Conservation (phyloP, 2,797 vertebrate species). For the Salarias fasciatus region DNA sequence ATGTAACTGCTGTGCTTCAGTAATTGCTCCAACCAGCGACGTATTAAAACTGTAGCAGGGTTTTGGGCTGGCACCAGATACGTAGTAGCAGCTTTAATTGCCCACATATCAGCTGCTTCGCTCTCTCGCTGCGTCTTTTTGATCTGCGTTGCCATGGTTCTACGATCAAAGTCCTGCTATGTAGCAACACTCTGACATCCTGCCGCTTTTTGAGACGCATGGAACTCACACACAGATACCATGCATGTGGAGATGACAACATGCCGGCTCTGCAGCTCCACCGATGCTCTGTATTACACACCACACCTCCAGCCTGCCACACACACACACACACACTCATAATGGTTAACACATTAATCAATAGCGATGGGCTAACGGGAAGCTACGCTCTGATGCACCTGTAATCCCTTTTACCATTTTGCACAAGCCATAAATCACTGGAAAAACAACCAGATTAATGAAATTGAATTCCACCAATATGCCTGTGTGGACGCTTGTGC, state of each 20-base stretch:
- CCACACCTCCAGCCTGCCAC: conserved; percentile 44
- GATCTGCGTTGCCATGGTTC: conserved; percentile 76
- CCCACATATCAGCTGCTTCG: conserved; percentile 66
- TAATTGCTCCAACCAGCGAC: background rate
- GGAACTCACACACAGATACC: conserved; percentile 18
- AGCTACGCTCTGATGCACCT: conserved; percentile 71
- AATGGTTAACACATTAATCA: conserved; percentile 66
- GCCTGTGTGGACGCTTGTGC: conserved; percentile 1
- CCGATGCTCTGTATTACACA: conserved; percentile 40
- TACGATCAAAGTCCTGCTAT: conserved; percentile 59
- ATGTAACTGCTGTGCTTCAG: background rate
- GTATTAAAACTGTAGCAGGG: conserved; percentile 11
- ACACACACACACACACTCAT: conserved; percentile 15
- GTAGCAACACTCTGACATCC: conserved; percentile 25
- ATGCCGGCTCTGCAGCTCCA: conserved; percentile 29
- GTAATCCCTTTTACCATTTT: conserved; percentile 64
- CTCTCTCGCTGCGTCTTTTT: conserved; percentile 29
- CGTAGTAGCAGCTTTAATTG: conserved; percentile 60
- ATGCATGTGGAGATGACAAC: conserved; percentile 28
- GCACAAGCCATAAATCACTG: conserved; percentile 67
- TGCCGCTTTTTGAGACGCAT: conserved; percentile 14
- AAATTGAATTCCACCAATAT: conserved; percentile 66
- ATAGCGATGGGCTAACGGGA: conserved; percentile 55
- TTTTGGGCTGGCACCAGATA: conserved; percentile 32
- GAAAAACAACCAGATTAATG: conserved; percentile 65